Evolutionary conservation across 2,113 vertebrate species (phyloP).

Genomic region (Podilymbus podiceps): DNA sequence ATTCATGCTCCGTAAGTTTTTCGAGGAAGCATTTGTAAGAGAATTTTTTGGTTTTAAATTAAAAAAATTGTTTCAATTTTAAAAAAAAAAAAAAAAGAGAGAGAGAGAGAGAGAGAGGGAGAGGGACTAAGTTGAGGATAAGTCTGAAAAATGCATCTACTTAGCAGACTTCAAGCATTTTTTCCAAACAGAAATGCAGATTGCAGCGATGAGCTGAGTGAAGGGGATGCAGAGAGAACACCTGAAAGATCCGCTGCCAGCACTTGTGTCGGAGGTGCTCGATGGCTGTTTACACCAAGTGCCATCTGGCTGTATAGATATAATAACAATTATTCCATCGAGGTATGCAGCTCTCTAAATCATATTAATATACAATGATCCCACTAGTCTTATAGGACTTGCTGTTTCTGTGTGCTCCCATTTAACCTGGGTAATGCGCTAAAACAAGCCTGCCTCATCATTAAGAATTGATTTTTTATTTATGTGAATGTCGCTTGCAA

Average conservation of each 20-base stretch:
- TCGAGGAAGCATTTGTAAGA: neutral
- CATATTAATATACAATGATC: slow-evolving; percentile 72
- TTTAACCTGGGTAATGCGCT: slow-evolving; percentile 78
- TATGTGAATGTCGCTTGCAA: slow-evolving; percentile 70
- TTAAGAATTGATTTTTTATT: slow-evolving; percentile 84
- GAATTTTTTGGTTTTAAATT: neutral
- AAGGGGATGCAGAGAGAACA: slow-evolving; percentile 14
- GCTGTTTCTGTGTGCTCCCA: slow-evolving; percentile 72
- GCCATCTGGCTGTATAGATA: slow-evolving; percentile 82
- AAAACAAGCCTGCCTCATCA: slow-evolving; percentile 73
- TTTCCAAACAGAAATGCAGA: neutral
- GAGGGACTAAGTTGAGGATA: neutral
- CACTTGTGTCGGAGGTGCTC: slow-evolving; percentile 63
- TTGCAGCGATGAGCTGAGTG: slow-evolving; percentile 33
- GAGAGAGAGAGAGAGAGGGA: neutral
- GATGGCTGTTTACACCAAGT: slow-evolving; percentile 77
- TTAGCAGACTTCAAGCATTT: neutral
- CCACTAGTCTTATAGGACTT: slow-evolving; percentile 59
- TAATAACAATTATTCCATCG: slow-evolving; percentile 78
- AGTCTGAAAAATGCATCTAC: neutral
- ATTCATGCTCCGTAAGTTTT: neutral
- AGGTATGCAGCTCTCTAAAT: slow-evolving; percentile 76
- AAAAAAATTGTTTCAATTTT: neutral
- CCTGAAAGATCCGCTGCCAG: slow-evolving; percentile 69
- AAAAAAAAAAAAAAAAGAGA: neutral